Conservation (phyloP, 2,797 vertebrate genomes). For the Poecilia gillii region DNA sequence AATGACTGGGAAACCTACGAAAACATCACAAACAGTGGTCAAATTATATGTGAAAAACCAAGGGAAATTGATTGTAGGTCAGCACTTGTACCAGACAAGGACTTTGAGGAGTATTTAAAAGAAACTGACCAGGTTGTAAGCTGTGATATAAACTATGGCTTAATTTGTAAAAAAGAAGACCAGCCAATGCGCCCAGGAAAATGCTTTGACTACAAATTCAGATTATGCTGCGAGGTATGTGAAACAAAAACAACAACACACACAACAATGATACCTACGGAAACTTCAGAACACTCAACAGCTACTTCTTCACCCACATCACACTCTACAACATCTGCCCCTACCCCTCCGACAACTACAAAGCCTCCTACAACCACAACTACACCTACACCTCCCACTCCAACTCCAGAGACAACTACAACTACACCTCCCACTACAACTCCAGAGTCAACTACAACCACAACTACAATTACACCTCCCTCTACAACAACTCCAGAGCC, state of each 20-base stretch:
- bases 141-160: conserved; percentile 62
- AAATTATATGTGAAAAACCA: conserved; percentile 53
- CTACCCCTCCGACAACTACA: not conserved
- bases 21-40: conserved; percentile 67
- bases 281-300: not conserved
- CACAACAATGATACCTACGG: not conserved
- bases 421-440: not conserved
- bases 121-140: conserved; percentile 33
- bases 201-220: conserved; percentile 74
- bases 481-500: not conserved
- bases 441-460: not conserved
- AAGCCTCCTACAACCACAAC: not conserved
- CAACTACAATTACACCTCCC: not conserved
- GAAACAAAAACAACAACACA: not conserved
- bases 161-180: conserved; percentile 63
- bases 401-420: not conserved
- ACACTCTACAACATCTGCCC: too few relatives aligned
- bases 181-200: conserved; percentile 28
- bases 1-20: conserved; percentile 79
- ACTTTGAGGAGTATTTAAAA: conserved; percentile 40
- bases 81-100: accelerated
- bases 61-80: conserved; percentile 62
- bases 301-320: too few relatives aligned
- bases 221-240: conserved; percentile 52
- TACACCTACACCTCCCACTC: too few relatives aligned